These are phyloP conservation scores for Tenrec ecaudatus DNA, from an alignment of 2,113 vertebrate species.

Conservation along the genomic window DNA sequence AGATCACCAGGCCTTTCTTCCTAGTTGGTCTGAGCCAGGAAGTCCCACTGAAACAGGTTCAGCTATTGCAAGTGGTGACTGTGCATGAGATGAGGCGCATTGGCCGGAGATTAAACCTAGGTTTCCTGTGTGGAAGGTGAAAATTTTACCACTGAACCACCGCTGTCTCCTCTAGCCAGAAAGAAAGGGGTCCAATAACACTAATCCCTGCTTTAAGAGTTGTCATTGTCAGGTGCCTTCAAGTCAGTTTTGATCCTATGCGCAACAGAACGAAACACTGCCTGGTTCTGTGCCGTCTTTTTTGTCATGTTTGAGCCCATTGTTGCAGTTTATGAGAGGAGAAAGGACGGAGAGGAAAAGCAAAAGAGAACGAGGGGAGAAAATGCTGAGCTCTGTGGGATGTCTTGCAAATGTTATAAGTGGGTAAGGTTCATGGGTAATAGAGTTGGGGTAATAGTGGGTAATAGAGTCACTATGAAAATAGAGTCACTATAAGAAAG, in stretches of 20 bases:
- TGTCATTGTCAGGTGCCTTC: no score
- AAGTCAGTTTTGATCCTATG: no score
- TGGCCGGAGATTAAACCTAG: neutral
- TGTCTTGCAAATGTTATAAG: neutral
- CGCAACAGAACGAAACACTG: no score
- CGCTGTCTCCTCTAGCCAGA: neutral
- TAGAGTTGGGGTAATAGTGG: neutral
- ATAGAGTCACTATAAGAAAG: neutral
- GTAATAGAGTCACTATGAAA: neutral
- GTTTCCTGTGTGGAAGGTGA: neutral
- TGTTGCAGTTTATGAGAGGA: no score
- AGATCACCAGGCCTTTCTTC: neutral
- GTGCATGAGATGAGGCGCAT: neutral
- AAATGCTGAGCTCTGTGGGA: neutral
- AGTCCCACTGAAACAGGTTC: neutral
- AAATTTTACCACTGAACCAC: neutral
- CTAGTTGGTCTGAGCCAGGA: neutral
- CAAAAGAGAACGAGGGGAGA: neutral
- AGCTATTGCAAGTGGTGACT: neutral
- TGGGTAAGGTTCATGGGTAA: neutral
- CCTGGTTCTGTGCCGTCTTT: no score
- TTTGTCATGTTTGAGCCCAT: no score
- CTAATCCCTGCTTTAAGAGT: neutral
- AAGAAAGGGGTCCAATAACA: neutral
- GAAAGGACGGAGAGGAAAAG: neutral